phyloP scores from a whole-genome alignment of 2,113 vertebrate species.

The Strix uralensis region DNA sequence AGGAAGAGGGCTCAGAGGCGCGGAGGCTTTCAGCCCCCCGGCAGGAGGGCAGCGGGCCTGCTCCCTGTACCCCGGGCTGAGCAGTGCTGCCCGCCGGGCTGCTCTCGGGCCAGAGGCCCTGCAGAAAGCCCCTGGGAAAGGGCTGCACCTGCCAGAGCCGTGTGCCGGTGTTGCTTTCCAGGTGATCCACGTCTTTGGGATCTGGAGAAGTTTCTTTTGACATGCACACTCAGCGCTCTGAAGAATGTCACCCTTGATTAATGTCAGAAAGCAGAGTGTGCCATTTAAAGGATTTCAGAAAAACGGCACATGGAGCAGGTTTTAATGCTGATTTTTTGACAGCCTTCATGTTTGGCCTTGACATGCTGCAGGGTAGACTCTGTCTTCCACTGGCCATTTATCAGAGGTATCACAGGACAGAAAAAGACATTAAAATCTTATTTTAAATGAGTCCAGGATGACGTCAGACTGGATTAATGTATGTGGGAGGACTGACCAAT shows the following conservation, averaged over 20 bases:
- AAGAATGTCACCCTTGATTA: conserved; percentile 3
- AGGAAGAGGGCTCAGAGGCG: too few relatives aligned
- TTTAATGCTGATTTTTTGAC: conserved; percentile 52
- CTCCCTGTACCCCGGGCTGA: fast-evolving
- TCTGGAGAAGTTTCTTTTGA: conserved; percentile 21
- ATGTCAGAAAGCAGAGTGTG: conserved; percentile 24
- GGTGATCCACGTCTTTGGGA: background rate
- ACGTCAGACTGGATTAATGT: conserved; percentile 51
- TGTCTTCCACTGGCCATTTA: conserved; percentile 9
- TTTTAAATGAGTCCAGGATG: conserved; percentile 51
- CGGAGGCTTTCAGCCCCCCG: background rate
- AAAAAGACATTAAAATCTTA: background rate
- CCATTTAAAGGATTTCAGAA: background rate
- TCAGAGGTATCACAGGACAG: conserved; percentile 25
- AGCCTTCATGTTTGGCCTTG: conserved; percentile 45
- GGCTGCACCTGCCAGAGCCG: background rate
- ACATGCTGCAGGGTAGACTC: background rate
- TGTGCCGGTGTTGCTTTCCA: background rate
- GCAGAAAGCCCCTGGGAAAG: background rate
- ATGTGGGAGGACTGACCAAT: conserved; percentile 15
- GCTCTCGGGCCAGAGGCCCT: fast-evolving
- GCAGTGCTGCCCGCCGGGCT: fast-evolving
- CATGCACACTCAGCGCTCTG: background rate
- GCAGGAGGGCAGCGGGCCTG: background rate
- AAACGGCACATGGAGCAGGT: background rate